Evolutionary conservation across 2,888 invertebrate genomes (phyloP), one percentile per base, ranked within the genome.

Genomic region (Eugnorisma glareosa): DNA sequence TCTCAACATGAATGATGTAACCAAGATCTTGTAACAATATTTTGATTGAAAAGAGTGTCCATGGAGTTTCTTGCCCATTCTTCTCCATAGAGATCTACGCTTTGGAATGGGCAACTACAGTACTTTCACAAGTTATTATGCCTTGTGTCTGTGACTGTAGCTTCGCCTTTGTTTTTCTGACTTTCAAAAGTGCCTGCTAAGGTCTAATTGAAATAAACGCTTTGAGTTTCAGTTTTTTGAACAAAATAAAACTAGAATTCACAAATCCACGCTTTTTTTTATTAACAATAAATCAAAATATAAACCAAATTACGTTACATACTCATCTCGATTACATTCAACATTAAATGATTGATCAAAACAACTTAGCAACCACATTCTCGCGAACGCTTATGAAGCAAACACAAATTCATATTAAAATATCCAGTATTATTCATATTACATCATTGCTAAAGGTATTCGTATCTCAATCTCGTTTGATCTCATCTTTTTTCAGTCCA

Each of bases 401-500:
- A 80, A 83, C 72, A 83, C 75, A 75, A 77, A 85, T 74, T 77
- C 70, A 73, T 81, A 81, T 86, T 87, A 85, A 84, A 77, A 75
- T 73, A 75, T 75, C 75, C 67, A 81, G 79, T 82, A 86, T 82
- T 84, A 83, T 78, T 86, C 74, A 82, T 83, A 87, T 86, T 79
- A 79, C 78, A 73, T 80, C 77, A 82, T 75, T 81, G 69, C 77
- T 83, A 73, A 85, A 85, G 82, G 74, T 82, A 82, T 83, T 82
- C 78, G 76, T 69, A 63, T 81, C 67, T 66, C 81, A 82, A 79
- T 86, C 84, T 79, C 78, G 69, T 82, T 89, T 87, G 88, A 88
- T 89, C 84, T 88, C 81, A 88, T 86, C 77, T 84, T 83, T 85
- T 89, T 90, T 84, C 87, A 89, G 70, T 85, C 84, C 86, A 88